A percentile compares a stretch with the other conserved stretches of the same genome.
phyloP scores from a whole-genome alignment of 1,140 invertebrate genomes.

The Papilio glaucus region DNA sequence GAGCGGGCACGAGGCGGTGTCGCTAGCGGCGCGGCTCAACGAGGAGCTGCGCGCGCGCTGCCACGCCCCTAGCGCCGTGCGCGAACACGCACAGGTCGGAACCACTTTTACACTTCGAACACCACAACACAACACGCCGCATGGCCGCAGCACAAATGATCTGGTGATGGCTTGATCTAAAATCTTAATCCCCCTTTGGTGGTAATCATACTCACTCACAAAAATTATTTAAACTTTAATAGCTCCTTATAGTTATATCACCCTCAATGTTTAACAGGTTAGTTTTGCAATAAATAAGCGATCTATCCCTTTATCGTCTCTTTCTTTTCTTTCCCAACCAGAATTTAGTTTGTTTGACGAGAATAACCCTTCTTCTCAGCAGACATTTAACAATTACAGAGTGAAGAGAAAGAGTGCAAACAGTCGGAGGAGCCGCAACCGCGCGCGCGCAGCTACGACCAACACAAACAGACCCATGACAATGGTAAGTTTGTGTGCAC shows the following conservation, averaged over 20 bases:
- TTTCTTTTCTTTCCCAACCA: too few relatives aligned
- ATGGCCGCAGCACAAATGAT: too few relatives aligned
- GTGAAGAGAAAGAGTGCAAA: conserved; percentile 70
- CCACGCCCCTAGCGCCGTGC: conserved; percentile 47
- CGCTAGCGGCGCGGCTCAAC: conserved; percentile 88
- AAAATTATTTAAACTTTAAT: too few relatives aligned
- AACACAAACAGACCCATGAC: conserved; percentile 76
- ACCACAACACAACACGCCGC: too few relatives aligned
- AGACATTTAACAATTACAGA: conserved; percentile 43
- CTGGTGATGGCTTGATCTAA: too few relatives aligned
- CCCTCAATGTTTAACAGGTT: too few relatives aligned
- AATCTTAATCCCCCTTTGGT: too few relatives aligned
- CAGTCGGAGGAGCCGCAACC: conserved; percentile 70
- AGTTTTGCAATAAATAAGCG: too few relatives aligned
- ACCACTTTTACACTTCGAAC: background rate
- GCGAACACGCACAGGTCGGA: conserved; percentile 38
- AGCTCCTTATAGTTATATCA: too few relatives aligned
- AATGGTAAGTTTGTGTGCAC: conserved; percentile 58
- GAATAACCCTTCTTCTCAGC: background rate
- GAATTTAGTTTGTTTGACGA: too few relatives aligned
- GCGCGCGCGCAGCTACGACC: conserved; percentile 79
- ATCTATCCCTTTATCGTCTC: too few relatives aligned
- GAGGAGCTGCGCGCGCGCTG: conserved; percentile 86
- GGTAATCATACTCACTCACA: too few relatives aligned
- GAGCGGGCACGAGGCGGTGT: conserved; percentile 90